Conservation (phyloP, 2,888 invertebrate species). For the Marasmarcha lunaedactyla region DNA sequence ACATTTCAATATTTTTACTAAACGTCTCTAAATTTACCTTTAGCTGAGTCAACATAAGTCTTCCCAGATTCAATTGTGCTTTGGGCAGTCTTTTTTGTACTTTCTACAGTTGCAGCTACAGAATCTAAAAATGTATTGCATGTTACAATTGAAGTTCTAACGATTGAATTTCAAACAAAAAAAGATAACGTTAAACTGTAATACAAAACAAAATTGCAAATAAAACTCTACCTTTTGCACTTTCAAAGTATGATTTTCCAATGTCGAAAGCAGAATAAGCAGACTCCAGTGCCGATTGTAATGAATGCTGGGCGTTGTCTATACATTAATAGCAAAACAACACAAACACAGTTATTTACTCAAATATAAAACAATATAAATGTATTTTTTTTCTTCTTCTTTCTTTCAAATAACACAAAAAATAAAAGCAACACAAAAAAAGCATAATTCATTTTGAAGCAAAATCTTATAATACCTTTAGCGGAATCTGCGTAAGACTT, state of each 20-base stretch:
- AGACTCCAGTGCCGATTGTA: slow-evolving; percentile 32
- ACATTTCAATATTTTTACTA: too few species aligned
- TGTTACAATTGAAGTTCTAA: slow-evolving; percentile 9
- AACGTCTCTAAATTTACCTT: slow-evolving; percentile 6
- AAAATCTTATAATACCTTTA: slow-evolving; percentile 32
- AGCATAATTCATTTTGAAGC: background rate
- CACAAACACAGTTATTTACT: slow-evolving; percentile 20
- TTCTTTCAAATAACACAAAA: slow-evolving; percentile 9
- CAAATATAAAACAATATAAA: slow-evolving; percentile 14
- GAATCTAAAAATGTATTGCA: slow-evolving; percentile 36
- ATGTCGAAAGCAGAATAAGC: slow-evolving; percentile 18
- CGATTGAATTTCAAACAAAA: slow-evolving; percentile 13
- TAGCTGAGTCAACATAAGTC: slow-evolving; percentile 20
- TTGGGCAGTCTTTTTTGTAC: slow-evolving; percentile 36
- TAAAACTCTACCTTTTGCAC: slow-evolving; percentile 18
- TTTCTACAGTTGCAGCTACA: slow-evolving; percentile 35
- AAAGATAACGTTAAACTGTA: slow-evolving; percentile 4
- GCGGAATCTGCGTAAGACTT: slow-evolving; percentile 38
- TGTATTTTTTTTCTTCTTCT: slow-evolving; percentile 8
- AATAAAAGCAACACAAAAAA: slow-evolving; percentile 9
- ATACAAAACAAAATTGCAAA: slow-evolving; percentile 12
- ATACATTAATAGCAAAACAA: slow-evolving; percentile 26
- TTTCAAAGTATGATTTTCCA: slow-evolving; percentile 18
- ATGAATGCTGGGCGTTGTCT: slow-evolving; percentile 40
- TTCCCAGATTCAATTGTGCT: slow-evolving; percentile 26